Conservation (phyloP, 2,797 vertebrate species). For the Gadopsis bispinosus region DNA sequence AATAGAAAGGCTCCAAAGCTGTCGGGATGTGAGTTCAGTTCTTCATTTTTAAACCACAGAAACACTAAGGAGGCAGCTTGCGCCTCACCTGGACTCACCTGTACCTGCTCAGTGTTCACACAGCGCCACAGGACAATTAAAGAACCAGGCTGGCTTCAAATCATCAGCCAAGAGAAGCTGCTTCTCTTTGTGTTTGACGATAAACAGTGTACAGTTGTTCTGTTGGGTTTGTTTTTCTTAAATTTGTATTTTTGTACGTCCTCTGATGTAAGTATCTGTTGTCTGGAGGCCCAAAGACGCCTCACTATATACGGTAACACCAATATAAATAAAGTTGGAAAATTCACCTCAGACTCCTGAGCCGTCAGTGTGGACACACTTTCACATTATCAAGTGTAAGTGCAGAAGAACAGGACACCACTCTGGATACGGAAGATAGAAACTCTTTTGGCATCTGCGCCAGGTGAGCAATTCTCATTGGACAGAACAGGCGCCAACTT, state of each 20-base stretch:
- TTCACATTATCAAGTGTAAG: too few relatives aligned
- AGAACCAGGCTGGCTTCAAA: background rate
- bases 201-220: conserved; percentile 22
- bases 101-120: background rate
- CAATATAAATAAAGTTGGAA: conserved; percentile 57
- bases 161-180: background rate
- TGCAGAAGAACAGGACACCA: too few relatives aligned
- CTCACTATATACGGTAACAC: background rate
- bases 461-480: too few relatives aligned
- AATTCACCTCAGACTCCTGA: background rate
- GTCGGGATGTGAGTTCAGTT: background rate
- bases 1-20: background rate
- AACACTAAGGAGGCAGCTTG: background rate
- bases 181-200: background rate
- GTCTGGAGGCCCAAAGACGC: background rate
- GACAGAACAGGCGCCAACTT: too few relatives aligned
- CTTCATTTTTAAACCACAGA: background rate
- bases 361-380: too few relatives aligned
- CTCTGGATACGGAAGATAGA: too few relatives aligned
- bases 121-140: background rate
- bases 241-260: conserved; percentile 56
- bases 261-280: conserved; percentile 15
- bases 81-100: conserved; percentile 5
- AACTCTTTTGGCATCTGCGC: too few relatives aligned
- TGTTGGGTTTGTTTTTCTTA: conserved; percentile 23